A percentile compares a stretch with the other conserved stretches of the same genome.
Conservation (phyloP, 1,140 invertebrate species). For the Aphaenogaster ashmeadi region DNA sequence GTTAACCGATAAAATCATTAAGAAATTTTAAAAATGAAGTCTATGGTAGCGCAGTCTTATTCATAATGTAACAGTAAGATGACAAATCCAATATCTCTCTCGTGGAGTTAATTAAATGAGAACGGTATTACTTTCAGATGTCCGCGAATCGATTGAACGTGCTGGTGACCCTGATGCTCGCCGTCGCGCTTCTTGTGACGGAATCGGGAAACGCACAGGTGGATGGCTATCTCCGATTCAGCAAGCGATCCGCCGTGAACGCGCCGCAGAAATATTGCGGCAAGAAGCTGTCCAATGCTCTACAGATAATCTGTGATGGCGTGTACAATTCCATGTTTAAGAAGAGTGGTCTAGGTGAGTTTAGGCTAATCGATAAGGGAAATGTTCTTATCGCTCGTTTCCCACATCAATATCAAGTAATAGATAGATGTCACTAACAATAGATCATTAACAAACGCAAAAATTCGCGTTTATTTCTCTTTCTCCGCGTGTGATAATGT, state of each 20-base stretch:
- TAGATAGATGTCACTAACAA: neutral
- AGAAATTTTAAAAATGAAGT: too few species aligned
- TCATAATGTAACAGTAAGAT: neutral
- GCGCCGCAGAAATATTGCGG: constrained; percentile 83
- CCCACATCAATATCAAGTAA: neutral
- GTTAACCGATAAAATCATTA: too few species aligned
- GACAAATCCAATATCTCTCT: neutral
- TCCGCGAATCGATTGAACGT: constrained; percentile 77
- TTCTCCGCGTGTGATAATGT: neutral
- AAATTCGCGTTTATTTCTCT: neutral
- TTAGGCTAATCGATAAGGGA: neutral
- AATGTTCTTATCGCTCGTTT: neutral
- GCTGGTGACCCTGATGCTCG: constrained; percentile 76
- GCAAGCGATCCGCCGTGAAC: constrained; percentile 71
- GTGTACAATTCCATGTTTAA: constrained; percentile 85
- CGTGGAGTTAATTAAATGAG: neutral
- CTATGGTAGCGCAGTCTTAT: too few species aligned
- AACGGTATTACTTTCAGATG: constrained; percentile 80
- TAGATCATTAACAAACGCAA: neutral
- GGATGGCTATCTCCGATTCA: constrained; percentile 76
- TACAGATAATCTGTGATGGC: constrained; percentile 83
- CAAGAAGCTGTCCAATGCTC: constrained; percentile 80
- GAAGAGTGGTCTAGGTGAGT: constrained; percentile 83
- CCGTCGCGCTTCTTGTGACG: constrained; percentile 72
- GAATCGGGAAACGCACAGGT: constrained; percentile 77